phyloP scores from a whole-genome alignment of 2,113 vertebrate species.

The Cynocephalus volans region DNA sequence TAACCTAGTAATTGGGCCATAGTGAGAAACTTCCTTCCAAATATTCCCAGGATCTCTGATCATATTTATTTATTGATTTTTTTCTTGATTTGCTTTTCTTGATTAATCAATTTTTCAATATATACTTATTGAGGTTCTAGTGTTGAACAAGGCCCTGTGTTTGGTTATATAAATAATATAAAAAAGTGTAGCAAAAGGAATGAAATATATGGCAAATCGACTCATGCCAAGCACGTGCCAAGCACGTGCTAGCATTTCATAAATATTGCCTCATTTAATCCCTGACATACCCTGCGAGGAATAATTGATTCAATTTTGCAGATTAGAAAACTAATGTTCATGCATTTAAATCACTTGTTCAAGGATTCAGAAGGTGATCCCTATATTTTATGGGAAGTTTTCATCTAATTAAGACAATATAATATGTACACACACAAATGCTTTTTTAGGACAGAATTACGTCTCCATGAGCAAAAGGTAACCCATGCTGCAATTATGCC shows the following conservation, averaged over 20 bases:
- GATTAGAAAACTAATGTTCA: neutral
- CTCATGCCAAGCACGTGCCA: too few relatives aligned
- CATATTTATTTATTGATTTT: neutral
- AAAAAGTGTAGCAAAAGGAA: neutral
- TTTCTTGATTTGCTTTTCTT: neutral
- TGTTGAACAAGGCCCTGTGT: neutral
- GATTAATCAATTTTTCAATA: neutral
- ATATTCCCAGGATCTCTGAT: neutral
- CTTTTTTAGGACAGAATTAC: neutral
- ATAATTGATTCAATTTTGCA: neutral
- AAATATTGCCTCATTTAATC: neutral
- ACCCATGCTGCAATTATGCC: neutral
- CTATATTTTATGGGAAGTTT: conserved; percentile 20
- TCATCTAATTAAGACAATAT: neutral
- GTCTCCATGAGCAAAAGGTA: neutral
- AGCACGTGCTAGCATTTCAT: neutral
- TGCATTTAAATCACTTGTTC: neutral
- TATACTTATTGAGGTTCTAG: neutral
- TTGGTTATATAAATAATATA: neutral
- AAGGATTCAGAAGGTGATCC: neutral
- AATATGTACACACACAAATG: neutral
- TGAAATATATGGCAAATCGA: neutral
- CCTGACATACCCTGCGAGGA: neutral
- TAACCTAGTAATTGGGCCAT: neutral
- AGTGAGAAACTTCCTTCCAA: neutral